Conservation (phyloP, 2,113 vertebrate species). For the Syrrhaptes paradoxus region DNA sequence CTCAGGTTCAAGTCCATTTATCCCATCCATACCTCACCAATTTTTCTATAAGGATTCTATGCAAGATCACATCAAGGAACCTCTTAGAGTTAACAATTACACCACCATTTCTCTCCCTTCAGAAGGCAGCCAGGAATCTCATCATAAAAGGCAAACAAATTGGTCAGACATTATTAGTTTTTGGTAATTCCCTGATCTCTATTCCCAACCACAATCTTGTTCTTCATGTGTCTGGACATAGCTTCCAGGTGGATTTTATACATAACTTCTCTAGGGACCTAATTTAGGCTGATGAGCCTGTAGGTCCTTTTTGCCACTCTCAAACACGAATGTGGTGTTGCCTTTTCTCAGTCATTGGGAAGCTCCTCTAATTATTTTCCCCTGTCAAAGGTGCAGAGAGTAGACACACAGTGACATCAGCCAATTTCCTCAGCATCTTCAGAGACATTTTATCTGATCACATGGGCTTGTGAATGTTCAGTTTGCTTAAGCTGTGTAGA, state of each 20-base stretch:
- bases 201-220: background rate
- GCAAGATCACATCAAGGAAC: background rate
- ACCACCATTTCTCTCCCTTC: background rate
- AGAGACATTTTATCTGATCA: background rate
- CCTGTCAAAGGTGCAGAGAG: background rate
- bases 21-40: background rate
- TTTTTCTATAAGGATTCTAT: background rate
- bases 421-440: accelerated
- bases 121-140: background rate
- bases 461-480: accelerated
- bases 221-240: background rate
- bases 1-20: background rate
- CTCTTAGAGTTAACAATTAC: background rate
- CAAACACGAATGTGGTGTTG: background rate
- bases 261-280: background rate
- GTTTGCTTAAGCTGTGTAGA: background rate
- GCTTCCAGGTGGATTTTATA: background rate
- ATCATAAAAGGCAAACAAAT: background rate
- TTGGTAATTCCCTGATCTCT: background rate
- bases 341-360: background rate
- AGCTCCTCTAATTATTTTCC: background rate
- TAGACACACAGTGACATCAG: background rate
- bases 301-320: background rate
- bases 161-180: background rate
- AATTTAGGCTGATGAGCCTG: background rate